Evolutionary conservation across 2,113 vertebrate genomes (phyloP).

Genomic region (Suncus etruscus): DNA sequence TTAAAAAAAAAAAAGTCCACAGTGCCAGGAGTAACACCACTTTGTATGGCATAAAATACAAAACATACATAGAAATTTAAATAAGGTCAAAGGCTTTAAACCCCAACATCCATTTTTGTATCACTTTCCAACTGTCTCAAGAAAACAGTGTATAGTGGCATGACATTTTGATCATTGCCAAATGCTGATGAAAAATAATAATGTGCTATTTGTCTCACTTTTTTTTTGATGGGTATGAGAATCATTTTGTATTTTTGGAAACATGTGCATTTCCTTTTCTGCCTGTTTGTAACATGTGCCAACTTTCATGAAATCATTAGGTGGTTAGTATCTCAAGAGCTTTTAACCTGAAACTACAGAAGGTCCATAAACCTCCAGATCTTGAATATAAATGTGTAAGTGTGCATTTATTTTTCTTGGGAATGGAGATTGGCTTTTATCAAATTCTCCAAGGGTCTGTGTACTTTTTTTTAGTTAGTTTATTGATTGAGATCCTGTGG

Average conservation of each 20-base stretch:
- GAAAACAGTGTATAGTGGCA: not conserved
- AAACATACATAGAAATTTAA: too few species aligned
- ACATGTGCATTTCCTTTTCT: constrained; percentile 12
- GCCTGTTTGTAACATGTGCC: not conserved
- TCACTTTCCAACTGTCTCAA: not conserved
- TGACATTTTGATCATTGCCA: constrained; percentile 31
- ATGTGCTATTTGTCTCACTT: not conserved
- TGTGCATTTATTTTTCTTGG: not conserved
- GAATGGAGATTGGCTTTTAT: constrained; percentile 11
- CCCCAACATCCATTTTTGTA: not conserved
- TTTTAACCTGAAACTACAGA: not conserved
- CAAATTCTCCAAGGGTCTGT: not conserved
- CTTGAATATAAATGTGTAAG: not conserved
- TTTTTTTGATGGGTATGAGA: not conserved
- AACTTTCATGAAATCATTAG: not conserved
- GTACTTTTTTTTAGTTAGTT: too few species aligned
- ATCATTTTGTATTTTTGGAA: constrained; percentile 6
- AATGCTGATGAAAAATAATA: constrained; percentile 37
- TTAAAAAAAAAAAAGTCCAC: too few species aligned
- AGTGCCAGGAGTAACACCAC: too few species aligned
- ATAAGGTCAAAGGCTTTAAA: not conserved
- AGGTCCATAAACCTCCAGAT: not conserved
- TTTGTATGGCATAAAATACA: too few species aligned
- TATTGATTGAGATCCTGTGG: too few species aligned
- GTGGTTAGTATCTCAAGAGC: not conserved